phyloP scores from a whole-genome alignment of 2,797 vertebrate species.

The Staurois parvus region DNA sequence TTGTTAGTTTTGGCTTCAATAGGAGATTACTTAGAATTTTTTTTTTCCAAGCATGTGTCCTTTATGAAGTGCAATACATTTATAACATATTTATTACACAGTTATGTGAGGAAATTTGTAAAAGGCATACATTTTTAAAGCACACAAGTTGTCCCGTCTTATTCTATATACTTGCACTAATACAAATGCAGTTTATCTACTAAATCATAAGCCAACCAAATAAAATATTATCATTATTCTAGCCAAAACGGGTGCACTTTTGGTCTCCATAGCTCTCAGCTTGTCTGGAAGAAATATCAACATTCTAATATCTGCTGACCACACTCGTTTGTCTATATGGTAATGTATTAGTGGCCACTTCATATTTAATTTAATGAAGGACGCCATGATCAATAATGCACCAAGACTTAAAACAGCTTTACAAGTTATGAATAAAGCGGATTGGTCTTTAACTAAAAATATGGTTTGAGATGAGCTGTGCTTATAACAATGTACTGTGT shows the following conservation, averaged over 20 bases:
- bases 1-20: too few species aligned
- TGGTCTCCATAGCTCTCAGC: neutral
- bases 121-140: too few species aligned
- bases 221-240: neutral
- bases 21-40: too few species aligned
- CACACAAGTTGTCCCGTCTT: neutral
- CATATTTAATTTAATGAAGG: constrained; percentile 17
- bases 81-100: too few species aligned
- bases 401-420: constrained; percentile 6
- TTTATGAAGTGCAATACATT: too few species aligned
- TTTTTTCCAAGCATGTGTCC: too few species aligned
- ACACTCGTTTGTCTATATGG: constrained; percentile 5
- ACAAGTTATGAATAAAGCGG: neutral
- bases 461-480: neutral
- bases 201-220: neutral
- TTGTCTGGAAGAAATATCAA: neutral
- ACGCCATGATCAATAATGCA: constrained; percentile 30
- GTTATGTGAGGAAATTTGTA: too few species aligned
- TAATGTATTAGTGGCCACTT: constrained; percentile 4
- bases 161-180: neutral
- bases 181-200: neutral
- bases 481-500: neutral
- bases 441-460: constrained; percentile 3
- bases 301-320: neutral
- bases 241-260: neutral